Evolutionary conservation across 2,797 vertebrate genomes (phyloP), one percentile per base, ranked within the genome.

Genomic region (Epinephelus malabaricus): DNA sequence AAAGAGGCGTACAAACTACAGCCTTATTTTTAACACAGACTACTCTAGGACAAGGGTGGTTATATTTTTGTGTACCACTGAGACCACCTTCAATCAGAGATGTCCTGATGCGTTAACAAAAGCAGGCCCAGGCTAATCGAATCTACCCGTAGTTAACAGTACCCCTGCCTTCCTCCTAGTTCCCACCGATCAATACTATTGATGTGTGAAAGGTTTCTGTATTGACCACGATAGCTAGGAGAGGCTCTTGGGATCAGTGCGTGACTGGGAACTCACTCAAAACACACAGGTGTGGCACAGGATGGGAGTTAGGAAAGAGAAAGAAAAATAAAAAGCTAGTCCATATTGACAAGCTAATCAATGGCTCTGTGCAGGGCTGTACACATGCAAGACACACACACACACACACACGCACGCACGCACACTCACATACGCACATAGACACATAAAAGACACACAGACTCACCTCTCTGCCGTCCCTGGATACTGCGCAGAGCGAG

Each of bases 401-500:
- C 82, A 67, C 73, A 79, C 75, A 47, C 78, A 67, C 53, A 72
- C 78, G 54, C 23, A 56, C 61, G 14, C 75, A 60, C 73, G 17
- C 73, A 12, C 74, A n/a, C 38, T 18, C 47, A 7, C 64, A 73
- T 51, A 14, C 67, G 63, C 67, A 0, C 72, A 59, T 50, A 71
- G 19, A 70, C 50, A 69, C 43, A 25, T 49, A 23, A 69, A 65
- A 88, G 79, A 84, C 40, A 79, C 76, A 68, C 47, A 12, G 43
- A 73, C 96, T 95, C 92, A 98, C 98, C 98, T 97, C 98, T 96
- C 84, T 98, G 98, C 88, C 97, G 95, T 90, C 97, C 98, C 95
- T 99, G 98, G 95, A 99, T 98, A 95, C 97, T 98, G 88, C 98
- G 96, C 83, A 99, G 96, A 0, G 97, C 97, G 68, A 99, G 92